phyloP scores from a whole-genome alignment of 2,113 vertebrate species.

The Phoxinus phoxinus region DNA sequence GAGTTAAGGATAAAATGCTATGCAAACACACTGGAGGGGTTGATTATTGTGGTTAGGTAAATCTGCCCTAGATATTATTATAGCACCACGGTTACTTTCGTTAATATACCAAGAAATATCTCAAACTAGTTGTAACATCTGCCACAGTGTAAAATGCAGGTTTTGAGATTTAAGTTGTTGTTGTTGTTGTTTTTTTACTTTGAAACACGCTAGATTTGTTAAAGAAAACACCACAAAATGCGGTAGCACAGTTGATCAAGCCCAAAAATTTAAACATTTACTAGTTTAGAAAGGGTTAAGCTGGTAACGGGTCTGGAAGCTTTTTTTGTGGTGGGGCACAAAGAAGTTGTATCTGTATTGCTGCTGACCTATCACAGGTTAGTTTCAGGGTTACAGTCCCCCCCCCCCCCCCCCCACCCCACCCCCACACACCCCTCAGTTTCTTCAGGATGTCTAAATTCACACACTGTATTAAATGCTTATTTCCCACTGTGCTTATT shows the following conservation, averaged over 20 bases:
- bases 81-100: neutral
- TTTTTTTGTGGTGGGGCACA: slow-evolving; percentile 8
- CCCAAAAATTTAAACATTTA: slow-evolving; percentile 31
- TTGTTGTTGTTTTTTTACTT: neutral
- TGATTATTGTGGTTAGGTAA: slow-evolving; percentile 3
- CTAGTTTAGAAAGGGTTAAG: slow-evolving; percentile 44
- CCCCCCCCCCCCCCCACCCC: too few species aligned
- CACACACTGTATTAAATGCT: slow-evolving; percentile 19
- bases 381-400: slow-evolving; percentile 22
- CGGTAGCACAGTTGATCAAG: slow-evolving; percentile 46
- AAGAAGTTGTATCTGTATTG: slow-evolving; percentile 6
- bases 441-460: slow-evolving; percentile 27
- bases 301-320: slow-evolving; percentile 7
- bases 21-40: slow-evolving; percentile 43
- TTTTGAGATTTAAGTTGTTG: neutral
- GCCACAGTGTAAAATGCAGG: slow-evolving; percentile 4
- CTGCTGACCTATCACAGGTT: slow-evolving; percentile 30
- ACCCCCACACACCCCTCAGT: too few species aligned
- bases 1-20: slow-evolving; percentile 41
- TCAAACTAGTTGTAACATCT: slow-evolving; percentile 15
- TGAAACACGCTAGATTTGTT: slow-evolving; percentile 24
- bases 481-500: slow-evolving; percentile 37
- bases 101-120: slow-evolving; percentile 20
- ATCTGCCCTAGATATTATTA: neutral
- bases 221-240: slow-evolving; percentile 6